A percentile compares a stretch with the other conserved stretches of the same genome.
Conservation (phyloP, 2,113 vertebrate species). For the Serranochromis macrocephalus region DNA sequence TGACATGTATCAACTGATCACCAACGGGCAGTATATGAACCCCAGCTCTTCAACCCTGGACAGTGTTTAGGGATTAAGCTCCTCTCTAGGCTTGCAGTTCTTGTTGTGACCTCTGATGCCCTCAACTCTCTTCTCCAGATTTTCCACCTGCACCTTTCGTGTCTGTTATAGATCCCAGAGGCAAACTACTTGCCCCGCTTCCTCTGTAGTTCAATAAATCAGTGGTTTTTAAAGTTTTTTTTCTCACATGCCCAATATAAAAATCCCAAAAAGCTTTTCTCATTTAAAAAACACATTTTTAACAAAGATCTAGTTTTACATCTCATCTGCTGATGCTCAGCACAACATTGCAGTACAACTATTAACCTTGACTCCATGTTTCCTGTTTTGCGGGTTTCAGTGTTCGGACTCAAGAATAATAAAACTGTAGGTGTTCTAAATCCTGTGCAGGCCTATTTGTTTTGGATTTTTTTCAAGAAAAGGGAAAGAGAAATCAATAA, state of each 20-base stretch:
- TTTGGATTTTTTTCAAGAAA: background rate
- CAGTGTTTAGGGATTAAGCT: background rate
- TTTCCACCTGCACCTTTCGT: background rate
- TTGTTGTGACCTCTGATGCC: background rate
- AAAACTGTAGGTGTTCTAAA: background rate
- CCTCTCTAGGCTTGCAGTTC: background rate
- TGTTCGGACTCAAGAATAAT: background rate
- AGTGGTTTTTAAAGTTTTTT: background rate
- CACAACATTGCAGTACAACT: fast-evolving
- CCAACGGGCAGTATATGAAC: background rate
- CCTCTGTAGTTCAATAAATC: fast-evolving
- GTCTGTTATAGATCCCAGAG: background rate
- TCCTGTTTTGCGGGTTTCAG: fast-evolving
- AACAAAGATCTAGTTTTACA: background rate
- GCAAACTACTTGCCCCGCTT: background rate
- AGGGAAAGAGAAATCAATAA: background rate
- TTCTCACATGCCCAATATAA: background rate
- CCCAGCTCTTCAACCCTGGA: background rate
- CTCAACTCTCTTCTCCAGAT: background rate
- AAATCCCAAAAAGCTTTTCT: background rate
- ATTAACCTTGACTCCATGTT: background rate
- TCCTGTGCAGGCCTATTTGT: background rate
- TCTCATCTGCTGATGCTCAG: background rate
- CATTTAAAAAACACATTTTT: fast-evolving
- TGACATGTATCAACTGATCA: background rate